A percentile compares a stretch with the other conserved stretches of the same genome.
These are phyloP conservation scores for Aldabrachelys gigantea DNA, from an alignment of 2,113 vertebrate genomes.

Conservation along the genomic window DNA sequence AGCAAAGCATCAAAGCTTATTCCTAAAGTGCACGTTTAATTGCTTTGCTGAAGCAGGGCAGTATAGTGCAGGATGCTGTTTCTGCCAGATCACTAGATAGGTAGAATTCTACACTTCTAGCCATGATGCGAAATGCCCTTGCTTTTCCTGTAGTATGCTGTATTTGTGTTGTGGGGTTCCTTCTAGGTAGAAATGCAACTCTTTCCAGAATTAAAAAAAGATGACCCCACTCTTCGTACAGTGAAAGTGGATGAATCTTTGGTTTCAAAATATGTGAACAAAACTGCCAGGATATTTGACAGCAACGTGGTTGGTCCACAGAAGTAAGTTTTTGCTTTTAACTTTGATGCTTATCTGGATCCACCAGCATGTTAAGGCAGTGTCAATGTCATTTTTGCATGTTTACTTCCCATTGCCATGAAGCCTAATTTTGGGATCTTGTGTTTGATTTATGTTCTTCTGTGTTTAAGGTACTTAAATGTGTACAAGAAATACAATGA, in stretches of 20 bases:
- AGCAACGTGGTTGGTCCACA: slow-evolving; percentile 86
- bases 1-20: background rate
- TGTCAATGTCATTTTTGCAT: background rate
- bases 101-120: background rate
- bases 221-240: slow-evolving; percentile 78
- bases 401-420: background rate
- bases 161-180: background rate
- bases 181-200: slow-evolving; percentile 89
- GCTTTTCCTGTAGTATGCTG: background rate
- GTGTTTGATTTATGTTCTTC: slow-evolving; percentile 21
- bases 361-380: background rate
- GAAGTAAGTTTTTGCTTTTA: slow-evolving; percentile 79
- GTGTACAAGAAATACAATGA: slow-evolving; percentile 85
- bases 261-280: slow-evolving; percentile 80
- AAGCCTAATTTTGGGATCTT: background rate
- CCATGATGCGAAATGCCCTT: background rate
- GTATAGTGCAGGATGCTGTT: background rate
- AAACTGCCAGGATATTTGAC: slow-evolving; percentile 82
- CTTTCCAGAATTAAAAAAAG: slow-evolving; percentile 79
- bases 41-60: background rate
- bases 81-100: background rate
- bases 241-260: slow-evolving; percentile 83
- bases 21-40: background rate
- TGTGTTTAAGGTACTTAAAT: slow-evolving; percentile 86
- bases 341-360: background rate